Percentiles rank a stretch among this genome's conserved stretches.
Conservation (phyloP, 2,113 vertebrate genomes). For the Anhinga rufa region DNA sequence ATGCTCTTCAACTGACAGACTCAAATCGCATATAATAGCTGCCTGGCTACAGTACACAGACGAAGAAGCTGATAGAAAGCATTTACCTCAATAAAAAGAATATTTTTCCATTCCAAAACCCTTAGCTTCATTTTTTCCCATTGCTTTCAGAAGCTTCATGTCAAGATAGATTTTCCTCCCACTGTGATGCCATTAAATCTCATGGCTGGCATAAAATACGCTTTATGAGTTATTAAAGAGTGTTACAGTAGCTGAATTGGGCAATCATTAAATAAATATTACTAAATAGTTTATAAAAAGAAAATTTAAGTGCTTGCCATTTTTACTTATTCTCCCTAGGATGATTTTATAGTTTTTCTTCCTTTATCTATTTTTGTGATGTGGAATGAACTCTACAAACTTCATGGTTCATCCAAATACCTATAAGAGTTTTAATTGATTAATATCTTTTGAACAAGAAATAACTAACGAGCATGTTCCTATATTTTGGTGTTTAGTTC, state of each 20-base stretch:
- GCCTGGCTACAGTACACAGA: conserved; percentile 15
- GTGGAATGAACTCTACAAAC: not conserved
- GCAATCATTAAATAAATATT: conserved; percentile 62
- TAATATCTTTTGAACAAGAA: not conserved
- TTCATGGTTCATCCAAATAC: not conserved
- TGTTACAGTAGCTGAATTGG: conserved; percentile 20
- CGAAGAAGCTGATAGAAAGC: not conserved
- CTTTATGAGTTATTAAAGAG: conserved; percentile 56
- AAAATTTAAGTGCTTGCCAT: not conserved
- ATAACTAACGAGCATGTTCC: not conserved
- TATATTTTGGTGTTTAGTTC: not conserved
- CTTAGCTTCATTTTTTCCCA: not conserved
- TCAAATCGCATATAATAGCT: conserved; percentile 24
- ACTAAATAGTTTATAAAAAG: conserved; percentile 51
- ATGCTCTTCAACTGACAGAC: conserved; percentile 10
- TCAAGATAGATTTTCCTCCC: conserved; percentile 33
- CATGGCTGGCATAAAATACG: conserved; percentile 26
- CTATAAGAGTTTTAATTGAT: not conserved
- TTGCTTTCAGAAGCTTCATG: not conserved
- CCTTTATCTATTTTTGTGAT: not conserved
- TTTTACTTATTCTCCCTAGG: not conserved
- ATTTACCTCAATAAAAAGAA: conserved; percentile 9
- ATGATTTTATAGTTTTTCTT: not conserved
- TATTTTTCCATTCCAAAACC: not conserved
- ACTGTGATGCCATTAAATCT: conserved; percentile 44